phyloP scores from a whole-genome alignment of 2,113 vertebrate genomes.

The Collichthys lucidus region DNA sequence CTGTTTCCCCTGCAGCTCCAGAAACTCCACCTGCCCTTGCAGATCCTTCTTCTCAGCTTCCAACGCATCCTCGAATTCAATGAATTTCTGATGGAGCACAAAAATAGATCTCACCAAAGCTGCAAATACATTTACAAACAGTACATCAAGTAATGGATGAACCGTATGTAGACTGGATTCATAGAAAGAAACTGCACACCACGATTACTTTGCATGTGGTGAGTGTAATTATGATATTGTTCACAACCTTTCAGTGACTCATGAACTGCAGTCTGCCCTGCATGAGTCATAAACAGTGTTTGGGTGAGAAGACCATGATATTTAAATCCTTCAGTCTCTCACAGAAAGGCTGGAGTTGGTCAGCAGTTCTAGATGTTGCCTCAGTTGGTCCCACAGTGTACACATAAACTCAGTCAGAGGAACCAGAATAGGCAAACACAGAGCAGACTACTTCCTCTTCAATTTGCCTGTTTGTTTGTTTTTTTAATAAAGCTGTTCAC shows the following conservation, averaged over 20 bases:
- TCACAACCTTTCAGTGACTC: neutral
- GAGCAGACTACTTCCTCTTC: slow-evolving; percentile 9
- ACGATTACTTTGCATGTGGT: neutral
- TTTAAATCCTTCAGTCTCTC: neutral
- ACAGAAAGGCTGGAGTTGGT: neutral
- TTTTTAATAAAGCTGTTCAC: slow-evolving; percentile 66
- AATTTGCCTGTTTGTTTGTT: neutral
- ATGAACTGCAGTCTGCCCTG: neutral
- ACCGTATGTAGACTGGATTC: neutral
- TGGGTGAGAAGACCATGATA: neutral
- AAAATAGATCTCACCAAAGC: neutral
- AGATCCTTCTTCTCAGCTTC: slow-evolving; percentile 98
- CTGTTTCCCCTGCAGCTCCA: slow-evolving; percentile 95
- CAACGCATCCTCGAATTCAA: slow-evolving; percentile 97
- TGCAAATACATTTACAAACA: neutral
- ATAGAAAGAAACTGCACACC: neutral
- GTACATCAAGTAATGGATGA: neutral
- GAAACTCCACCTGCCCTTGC: slow-evolving; percentile 92
- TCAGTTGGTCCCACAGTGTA: neutral
- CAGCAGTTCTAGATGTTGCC: neutral
- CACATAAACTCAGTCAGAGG: slow-evolving; percentile 8
- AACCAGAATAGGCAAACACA: slow-evolving; percentile 14
- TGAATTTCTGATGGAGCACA: slow-evolving; percentile 90
- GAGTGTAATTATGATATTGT: neutral
- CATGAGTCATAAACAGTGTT: neutral